Evolutionary conservation across 2,888 invertebrate species (phyloP).

Genomic region (Synanthedon tipuliformis): DNA sequence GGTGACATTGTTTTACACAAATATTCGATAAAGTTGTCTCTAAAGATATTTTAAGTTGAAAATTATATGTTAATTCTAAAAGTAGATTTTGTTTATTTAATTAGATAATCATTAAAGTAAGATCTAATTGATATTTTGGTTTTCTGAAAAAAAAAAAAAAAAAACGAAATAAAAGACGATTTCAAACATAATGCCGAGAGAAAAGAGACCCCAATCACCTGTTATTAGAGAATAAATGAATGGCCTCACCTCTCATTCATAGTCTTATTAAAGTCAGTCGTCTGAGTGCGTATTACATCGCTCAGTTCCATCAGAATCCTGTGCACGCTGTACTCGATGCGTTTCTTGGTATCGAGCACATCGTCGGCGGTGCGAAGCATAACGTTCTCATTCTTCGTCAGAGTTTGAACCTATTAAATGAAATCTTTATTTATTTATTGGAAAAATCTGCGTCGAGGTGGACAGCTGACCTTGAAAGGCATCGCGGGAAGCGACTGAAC

Average conservation of each 20-base stretch:
- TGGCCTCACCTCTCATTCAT: constrained; percentile 69
- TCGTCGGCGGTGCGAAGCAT: constrained; percentile 86
- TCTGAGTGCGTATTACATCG: constrained; percentile 75
- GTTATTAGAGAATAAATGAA: neutral
- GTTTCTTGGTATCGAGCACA: constrained; percentile 84
- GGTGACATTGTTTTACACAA: too few species aligned
- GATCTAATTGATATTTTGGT: too few species aligned
- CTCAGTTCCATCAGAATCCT: constrained; percentile 83
- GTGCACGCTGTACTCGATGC: constrained; percentile 86
- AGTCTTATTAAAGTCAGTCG: constrained; percentile 74
- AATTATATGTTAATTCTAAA: too few species aligned
- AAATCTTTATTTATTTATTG: too few species aligned
- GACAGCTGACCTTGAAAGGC: too few species aligned
- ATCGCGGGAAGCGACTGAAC: too few species aligned
- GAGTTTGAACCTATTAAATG: constrained; percentile 51
- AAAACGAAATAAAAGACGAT: neutral
- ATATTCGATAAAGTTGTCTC: too few species aligned
- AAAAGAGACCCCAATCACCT: neutral
- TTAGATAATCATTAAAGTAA: too few species aligned
- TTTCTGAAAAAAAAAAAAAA: too few species aligned
- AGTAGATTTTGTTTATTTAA: too few species aligned
- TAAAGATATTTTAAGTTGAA: too few species aligned
- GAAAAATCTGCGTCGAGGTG: too few species aligned
- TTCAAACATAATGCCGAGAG: neutral
- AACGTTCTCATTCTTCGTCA: constrained; percentile 81